Conservation (phyloP, 2,113 vertebrate species). For the Cyanoliseus patagonus region DNA sequence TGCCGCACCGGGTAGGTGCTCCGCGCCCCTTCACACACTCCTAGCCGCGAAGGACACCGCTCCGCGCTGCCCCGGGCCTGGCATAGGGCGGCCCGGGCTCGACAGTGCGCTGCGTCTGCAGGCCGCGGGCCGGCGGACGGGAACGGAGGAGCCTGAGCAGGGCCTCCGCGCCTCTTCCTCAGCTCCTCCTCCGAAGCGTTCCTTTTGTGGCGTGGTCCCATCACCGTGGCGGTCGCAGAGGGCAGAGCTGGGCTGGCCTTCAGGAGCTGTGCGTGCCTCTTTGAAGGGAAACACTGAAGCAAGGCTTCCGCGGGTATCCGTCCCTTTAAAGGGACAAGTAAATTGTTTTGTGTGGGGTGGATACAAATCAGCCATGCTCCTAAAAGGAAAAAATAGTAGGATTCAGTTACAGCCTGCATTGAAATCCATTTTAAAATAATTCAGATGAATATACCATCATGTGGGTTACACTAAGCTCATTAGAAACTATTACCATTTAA, state of each 20-base stretch:
- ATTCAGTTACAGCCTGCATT: background rate
- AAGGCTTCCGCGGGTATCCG: fast-evolving
- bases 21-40: background rate
- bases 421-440: background rate
- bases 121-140: background rate
- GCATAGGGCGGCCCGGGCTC: background rate
- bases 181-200: background rate
- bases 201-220: fast-evolving
- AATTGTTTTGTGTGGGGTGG: too few species aligned
- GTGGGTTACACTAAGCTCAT: background rate
- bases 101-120: background rate
- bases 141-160: background rate
- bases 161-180: background rate
- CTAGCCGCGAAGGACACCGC: background rate
- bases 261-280: fast-evolving
- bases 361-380: too few species aligned
- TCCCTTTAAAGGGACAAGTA: background rate
- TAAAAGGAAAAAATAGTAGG: fast-evolving
- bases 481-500: background rate
- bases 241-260: fast-evolving
- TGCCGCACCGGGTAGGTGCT: conserved; percentile 10
- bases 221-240: fast-evolving
- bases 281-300: fast-evolving
- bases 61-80: too few species aligned
- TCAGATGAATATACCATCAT: background rate